Base-by-base conservation (phyloP, 2,113 vertebrate species). In the Nothobranchius furzeri region DNA sequence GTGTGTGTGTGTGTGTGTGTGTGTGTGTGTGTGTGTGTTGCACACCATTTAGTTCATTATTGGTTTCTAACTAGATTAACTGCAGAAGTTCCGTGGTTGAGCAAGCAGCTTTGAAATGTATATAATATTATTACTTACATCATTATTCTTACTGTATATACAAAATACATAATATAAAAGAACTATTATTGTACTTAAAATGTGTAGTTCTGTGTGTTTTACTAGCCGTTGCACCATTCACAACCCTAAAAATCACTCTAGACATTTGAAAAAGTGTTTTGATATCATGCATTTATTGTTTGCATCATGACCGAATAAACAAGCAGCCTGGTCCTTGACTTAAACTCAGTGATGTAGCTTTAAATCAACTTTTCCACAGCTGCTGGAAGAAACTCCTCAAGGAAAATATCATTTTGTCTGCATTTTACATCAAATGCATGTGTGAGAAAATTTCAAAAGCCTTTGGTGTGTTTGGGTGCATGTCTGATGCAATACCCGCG, bases 401-500 rank as follows among this genome's bases (percentile, higher is more conserved):
- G 74, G 76, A 67, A 52, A 43, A 12, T 12, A 17, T 54, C 37
- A 0, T 40, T 40, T 40, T 72, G 55, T 58, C 74, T 49, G 9
- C 35, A 40, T 52, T 30, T 58, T 47, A 65, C 59, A 35, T 25
- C 52, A 17, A 30, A 45, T 51, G 30, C 6, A 40, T 40, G 37
- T 30, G 30, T 8, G 37, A 7, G 37, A 40, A 40, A 40, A 40
- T 40, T 40, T 40, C 37, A 40, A 7, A 40, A 8, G 7, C 9
- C 37, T 40, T 40, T 7, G 37, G 45, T 65, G 49, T 48, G 42
- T 30, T 20, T 63, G 56, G 49, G 57, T 11, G 60, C 59, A 7
- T 47, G 57, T 72, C 64, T 85, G 69, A 82, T 82, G 76, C 76
- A 79, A 68, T 52, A 40, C 35, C 24, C 2, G 11, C 54, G 47